phyloP scores from a whole-genome alignment of 2,888 invertebrate genomes.

The Stegophylla sp. region DNA sequence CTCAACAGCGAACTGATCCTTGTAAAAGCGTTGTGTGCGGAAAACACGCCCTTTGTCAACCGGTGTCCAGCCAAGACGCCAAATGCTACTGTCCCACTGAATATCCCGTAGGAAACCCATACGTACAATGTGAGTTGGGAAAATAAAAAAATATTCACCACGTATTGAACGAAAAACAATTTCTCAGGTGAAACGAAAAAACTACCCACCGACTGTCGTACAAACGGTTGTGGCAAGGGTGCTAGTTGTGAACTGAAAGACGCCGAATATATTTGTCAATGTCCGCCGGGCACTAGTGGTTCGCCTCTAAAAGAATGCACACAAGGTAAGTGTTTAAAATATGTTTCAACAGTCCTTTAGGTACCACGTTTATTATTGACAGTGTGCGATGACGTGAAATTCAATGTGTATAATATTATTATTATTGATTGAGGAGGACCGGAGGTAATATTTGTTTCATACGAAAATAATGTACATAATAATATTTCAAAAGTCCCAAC shows the following conservation, averaged over 20 bases:
- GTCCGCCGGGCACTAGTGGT: slow-evolving; percentile 77
- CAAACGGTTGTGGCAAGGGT: slow-evolving; percentile 82
- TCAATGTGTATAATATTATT: slow-evolving; percentile 10
- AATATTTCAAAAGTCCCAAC: slow-evolving; percentile 5
- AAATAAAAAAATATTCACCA: background rate
- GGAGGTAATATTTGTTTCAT: background rate
- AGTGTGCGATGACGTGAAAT: background rate
- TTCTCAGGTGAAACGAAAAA: slow-evolving; percentile 69
- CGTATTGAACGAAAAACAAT: background rate
- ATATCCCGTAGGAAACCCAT: slow-evolving; percentile 84
- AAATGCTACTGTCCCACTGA: slow-evolving; percentile 85
- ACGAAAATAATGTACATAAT: slow-evolving; percentile 28
- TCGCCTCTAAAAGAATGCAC: slow-evolving; percentile 77
- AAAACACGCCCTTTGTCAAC: slow-evolving; percentile 80
- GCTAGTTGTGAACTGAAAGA: slow-evolving; percentile 83
- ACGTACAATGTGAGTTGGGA: slow-evolving; percentile 78
- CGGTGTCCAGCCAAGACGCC: slow-evolving; percentile 70
- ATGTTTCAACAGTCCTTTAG: background rate
- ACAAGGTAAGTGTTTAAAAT: slow-evolving; percentile 67
- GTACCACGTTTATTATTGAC: background rate
- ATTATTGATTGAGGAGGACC: background rate
- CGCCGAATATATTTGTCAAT: slow-evolving; percentile 82
- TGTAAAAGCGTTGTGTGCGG: slow-evolving; percentile 83
- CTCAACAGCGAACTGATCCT: slow-evolving; percentile 69
- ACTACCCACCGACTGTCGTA: slow-evolving; percentile 78